Conservation (phyloP, 1,140 invertebrate genomes). For the Mercenaria mercenaria region DNA sequence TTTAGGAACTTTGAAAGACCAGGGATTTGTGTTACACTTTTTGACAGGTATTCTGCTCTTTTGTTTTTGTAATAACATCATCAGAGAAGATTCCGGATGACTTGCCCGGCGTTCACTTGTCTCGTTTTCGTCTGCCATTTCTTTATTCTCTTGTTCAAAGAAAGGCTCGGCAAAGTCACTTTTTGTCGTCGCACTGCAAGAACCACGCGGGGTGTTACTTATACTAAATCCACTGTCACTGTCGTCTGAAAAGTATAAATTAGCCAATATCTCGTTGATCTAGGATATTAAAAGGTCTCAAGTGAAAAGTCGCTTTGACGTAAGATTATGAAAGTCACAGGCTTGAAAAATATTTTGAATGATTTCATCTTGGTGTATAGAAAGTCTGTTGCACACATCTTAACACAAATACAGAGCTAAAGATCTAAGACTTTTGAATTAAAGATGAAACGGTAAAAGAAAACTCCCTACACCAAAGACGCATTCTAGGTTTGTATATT, state of each 20-base stretch:
- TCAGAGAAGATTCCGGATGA: not conserved
- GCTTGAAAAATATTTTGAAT: no score
- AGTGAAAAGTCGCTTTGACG: no score
- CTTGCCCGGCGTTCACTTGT: not conserved
- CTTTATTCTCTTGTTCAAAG: constrained; percentile 53
- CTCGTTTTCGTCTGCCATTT: not conserved
- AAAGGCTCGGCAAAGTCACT: constrained; percentile 34
- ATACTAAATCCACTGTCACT: constrained; percentile 74
- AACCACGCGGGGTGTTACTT: constrained; percentile 69
- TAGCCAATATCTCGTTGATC: no score
- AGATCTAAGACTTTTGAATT: no score
- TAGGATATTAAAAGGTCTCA: not conserved
- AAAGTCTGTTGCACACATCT: no score
- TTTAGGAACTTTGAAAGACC: constrained; percentile 56
- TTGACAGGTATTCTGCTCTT: constrained; percentile 38
- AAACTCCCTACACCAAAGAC: no score
- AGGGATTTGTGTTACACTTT: constrained; percentile 35
- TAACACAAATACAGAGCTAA: no score
- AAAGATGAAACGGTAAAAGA: no score
- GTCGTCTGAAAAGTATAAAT: constrained; percentile 66
- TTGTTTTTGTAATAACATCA: constrained; percentile 9
- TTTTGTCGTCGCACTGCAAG: constrained; percentile 26
- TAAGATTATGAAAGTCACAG: no score
- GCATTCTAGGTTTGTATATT: no score
- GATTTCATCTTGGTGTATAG: no score